Evolutionary conservation across 1,140 invertebrate genomes (phyloP), one percentile per base, ranked within the genome.

Genomic region (Penaeus vannamei): DNA sequence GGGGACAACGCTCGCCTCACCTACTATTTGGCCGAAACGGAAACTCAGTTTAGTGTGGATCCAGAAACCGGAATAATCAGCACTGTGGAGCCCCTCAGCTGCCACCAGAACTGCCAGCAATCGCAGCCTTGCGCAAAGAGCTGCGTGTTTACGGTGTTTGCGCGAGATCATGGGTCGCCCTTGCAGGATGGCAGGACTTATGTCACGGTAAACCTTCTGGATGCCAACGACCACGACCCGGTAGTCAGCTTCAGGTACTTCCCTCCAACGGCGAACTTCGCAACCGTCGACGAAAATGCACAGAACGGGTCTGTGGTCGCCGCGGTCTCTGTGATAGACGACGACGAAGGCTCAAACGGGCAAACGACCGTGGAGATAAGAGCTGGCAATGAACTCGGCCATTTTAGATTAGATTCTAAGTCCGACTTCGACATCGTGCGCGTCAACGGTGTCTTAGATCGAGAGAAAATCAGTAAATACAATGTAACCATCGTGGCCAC

Each of bases 181-280:
- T 93, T 97, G 60, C 97, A 98, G 93, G 96, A 98, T 92, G 98
- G 98, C 8, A 94, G 98, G 66, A 98, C 98, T 32, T 99, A 99
- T 93, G 97, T 99, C 0, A 98, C 97, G 7, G 97, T 99, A 0
- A 98, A 97, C 93, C 94, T 99, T 23, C 94, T 98, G 60, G 98
- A 99, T 93, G 96, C 97, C 2, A 99, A 99, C 93, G 97, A 99
- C 94, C 98, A 99, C 92, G 97, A 98, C 93, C 98, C 98, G 7
- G 95, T 96, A 42, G 98, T 99, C 81, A 96, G 95, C 88, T 98
- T 99, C 92, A 95, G 95, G 17, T 98, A 98, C 93, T 97, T 98
- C 92, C 97, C 97, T 14, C 89, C 90, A 93, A 95, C 0, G 96
- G 96, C 0, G 96, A 96, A 0, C 95, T 96, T 96, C 92, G 98